phyloP scores from a whole-genome alignment of 92 coral and sea anemone species.

The Actinernus sp. region DNA sequence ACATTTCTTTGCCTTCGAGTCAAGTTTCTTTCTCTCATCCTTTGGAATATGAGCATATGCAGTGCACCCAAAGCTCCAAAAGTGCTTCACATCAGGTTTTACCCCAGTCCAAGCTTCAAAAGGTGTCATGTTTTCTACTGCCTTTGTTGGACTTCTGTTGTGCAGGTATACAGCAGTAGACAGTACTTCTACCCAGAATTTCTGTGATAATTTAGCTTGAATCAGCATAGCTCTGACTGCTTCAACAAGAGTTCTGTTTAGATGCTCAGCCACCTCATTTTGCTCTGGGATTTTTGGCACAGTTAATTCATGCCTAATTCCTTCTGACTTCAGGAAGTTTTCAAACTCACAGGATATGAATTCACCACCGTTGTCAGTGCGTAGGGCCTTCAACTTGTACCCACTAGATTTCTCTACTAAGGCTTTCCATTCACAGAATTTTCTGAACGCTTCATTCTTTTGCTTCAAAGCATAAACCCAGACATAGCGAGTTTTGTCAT shows the following conservation, averaged over 20 bases:
- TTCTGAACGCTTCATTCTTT: constrained; percentile 49
- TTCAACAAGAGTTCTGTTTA: constrained; percentile 66
- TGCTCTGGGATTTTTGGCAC: constrained; percentile 56
- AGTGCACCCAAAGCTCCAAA: constrained; percentile 68
- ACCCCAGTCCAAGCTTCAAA: constrained; percentile 60
- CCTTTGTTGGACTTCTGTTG: constrained; percentile 49
- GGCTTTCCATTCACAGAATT: constrained; percentile 59
- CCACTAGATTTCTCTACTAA: constrained; percentile 69
- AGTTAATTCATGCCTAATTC: constrained; percentile 48
- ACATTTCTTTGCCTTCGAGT: constrained; percentile 54
- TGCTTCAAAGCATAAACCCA: constrained; percentile 61
- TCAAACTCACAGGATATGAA: constrained; percentile 47
- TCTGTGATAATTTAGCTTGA: constrained; percentile 60
- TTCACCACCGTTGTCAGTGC: constrained; percentile 72
- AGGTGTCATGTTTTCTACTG: constrained; percentile 8
- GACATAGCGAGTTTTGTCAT: constrained; percentile 62
- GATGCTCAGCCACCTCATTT: constrained; percentile 67
- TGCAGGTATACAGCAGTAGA: constrained; percentile 47
- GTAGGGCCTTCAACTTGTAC: constrained; percentile 32
- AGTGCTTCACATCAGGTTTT: constrained; percentile 57
- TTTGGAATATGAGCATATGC: constrained; percentile 75
- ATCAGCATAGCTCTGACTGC: constrained; percentile 53
- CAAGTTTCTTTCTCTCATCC: constrained; percentile 64
- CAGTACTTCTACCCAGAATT: constrained; percentile 66
- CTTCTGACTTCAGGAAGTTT: constrained; percentile 48